Base-by-base conservation (phyloP, 2,797 vertebrate genomes). In the Pseudochromis fuscus region DNA sequence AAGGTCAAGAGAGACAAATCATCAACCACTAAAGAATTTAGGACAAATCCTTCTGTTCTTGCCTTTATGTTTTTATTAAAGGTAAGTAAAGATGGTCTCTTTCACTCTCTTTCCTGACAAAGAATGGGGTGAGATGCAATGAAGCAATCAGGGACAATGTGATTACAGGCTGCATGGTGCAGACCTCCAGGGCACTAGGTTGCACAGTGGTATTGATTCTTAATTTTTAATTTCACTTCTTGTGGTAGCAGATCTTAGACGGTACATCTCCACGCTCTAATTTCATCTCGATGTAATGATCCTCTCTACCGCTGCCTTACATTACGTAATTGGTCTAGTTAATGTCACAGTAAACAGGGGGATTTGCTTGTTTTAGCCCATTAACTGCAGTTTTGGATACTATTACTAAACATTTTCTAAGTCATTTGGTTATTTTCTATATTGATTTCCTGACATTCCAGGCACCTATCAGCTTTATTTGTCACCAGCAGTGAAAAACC, bases 321-420 rank as follows among this genome's bases (percentile, higher is more conserved):
- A 37, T 44, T 18, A 62, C 40, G 50, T 53, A 40, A 71, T 60
- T 0, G 1, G 35, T n/a, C 45, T 37, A 16, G 37, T 37, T 66
- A 58, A 81, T 57, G 27, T 44, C 46, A 73, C 57, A 64, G 71
- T 65, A 53, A 65, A 60, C 44, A 21, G 19, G 12, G 35, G 42
- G 58, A 72, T 69, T 62, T 67, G 35, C 38, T 69, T 38, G 7
- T 72, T 71, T 61, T 44, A 48, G 18, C 8, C 27, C 37, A 73
- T 45, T 50, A 55, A 66, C 8, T 56, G 23, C 12, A 27, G 33
- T 61, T 57, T 40, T 27, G 44, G n/a, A 24, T 1, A 13, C 27
- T 38, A 18, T 62, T 52, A 51, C 18, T 28, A 18, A 27, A 7
- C 25, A 4, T 33, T 76, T 76, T 58, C 46, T 15, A 28, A 60